Base-by-base conservation (phyloP, 2,797 vertebrate species). In the Psittacula derbiana region DNA sequence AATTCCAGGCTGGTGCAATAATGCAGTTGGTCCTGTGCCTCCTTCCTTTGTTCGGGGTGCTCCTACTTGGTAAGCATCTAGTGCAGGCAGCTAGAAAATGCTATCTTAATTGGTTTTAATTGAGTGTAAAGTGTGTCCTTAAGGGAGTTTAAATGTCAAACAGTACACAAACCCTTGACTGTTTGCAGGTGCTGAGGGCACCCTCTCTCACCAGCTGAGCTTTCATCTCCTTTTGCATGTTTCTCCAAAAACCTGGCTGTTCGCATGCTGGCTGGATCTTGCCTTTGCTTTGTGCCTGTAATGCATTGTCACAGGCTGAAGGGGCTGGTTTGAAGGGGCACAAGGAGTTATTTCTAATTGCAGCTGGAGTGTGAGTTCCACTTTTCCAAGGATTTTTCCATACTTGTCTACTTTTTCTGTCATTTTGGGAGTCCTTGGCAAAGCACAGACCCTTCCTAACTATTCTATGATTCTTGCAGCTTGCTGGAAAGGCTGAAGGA, bases 291-390 rank as follows among this genome's bases (percentile, higher is more conserved):
- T 4, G 4, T 8, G 12, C 30, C 30, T 6, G 1, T 7, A 8
- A 20, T 2, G 24, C 13, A 2, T 3, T 2, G 1, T 52, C 52
- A 24, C 16, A 6, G 55, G 27, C 40, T 6, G 0, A 17, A 2
- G 65, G 64, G 25, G 3, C 36, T 13, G 55, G 1, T 2, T 4
- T 2, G 40, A 5, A 21, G 47, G 27, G 55, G 30, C 3, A 2
- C 6, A 0, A 9, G 36, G 58, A 31, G 4, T 40, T 8, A 3
- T 10, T 36, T n/a, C 16, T 5, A 2, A 16, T 20, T 8, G 10
- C 58, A 43, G 44, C 74, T 66, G 33, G 11, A 49, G 17, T 3
- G 10, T 2, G 4, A 27, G n/a, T 85, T 16, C 62, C 30, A 3
- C 24, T 74, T 46, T 58, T 62, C 47, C 44, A 13, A 16, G 58